Conservation (phyloP, 2,888 invertebrate species). For the Volucella bombylans region DNA sequence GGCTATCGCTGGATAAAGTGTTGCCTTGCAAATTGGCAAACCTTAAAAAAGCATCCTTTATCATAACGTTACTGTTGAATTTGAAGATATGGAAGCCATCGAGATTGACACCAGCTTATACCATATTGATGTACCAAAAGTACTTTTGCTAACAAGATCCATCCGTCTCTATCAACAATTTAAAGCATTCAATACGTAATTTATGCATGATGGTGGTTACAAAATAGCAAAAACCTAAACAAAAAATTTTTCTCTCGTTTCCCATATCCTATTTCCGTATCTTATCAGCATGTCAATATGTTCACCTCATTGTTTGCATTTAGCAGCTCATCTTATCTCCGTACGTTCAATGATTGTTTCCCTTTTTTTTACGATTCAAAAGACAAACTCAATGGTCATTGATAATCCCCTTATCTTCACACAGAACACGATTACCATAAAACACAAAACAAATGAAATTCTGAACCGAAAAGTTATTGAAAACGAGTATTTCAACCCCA, state of each 20-base stretch:
- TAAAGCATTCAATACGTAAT: too few relatives aligned
- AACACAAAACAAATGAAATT: conserved; percentile 47
- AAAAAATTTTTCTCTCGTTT: neutral
- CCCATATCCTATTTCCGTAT: neutral
- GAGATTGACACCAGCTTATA: too few relatives aligned
- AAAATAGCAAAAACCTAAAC: neutral
- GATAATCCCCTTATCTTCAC: conserved; percentile 50
- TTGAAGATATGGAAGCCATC: too few relatives aligned
- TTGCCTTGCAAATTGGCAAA: too few relatives aligned
- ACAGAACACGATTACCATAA: conserved; percentile 41
- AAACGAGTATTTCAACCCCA: neutral
- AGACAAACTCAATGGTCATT: conserved; percentile 55
- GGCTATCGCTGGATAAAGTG: too few relatives aligned
- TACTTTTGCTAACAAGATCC: too few relatives aligned
- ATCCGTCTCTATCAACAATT: too few relatives aligned
- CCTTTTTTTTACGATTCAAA: conserved; percentile 27
- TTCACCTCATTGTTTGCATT: conserved; percentile 37
- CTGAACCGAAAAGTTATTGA: conserved; percentile 43
- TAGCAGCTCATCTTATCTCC: conserved; percentile 26
- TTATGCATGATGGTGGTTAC: neutral
- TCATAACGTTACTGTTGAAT: too few relatives aligned
- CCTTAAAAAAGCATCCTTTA: too few relatives aligned
- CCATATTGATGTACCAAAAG: too few relatives aligned
- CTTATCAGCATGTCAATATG: conserved; percentile 15
- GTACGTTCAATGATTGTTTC: neutral